A percentile compares a stretch with the other conserved stretches of the same genome.
phyloP scores from a whole-genome alignment of 1,140 invertebrate genomes.

The Cherax quadricarinatus region DNA sequence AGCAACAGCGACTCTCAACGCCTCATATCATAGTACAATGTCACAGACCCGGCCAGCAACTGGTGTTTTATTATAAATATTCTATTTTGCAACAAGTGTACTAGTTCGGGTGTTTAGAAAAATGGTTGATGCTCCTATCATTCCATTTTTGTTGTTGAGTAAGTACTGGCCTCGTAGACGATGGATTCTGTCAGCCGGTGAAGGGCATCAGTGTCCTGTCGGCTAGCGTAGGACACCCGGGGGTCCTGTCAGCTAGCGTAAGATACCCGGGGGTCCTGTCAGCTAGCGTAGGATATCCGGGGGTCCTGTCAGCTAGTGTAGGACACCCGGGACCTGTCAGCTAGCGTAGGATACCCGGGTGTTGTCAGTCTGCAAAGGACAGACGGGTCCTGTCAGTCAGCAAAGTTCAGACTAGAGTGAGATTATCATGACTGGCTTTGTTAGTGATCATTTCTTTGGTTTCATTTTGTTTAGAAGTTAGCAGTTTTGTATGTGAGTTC shows the following conservation, averaged over 20 bases:
- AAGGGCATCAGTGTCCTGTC: background rate
- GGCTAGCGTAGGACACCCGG: no score
- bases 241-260: no score
- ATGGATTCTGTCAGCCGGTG: background rate
- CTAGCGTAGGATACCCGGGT: no score
- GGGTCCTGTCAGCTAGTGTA: no score
- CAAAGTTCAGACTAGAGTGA: background rate
- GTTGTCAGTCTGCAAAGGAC: no score
- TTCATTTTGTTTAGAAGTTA: background rate
- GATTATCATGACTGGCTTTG: conserved; percentile 46
- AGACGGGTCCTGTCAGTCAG: background rate
- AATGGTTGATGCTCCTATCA: conserved; percentile 17
- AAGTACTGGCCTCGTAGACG: background rate
- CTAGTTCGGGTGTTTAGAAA: background rate
- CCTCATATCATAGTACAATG: background rate
- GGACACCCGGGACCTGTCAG: no score
- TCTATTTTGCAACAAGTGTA: background rate
- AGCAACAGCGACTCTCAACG: background rate
- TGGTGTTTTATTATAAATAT: background rate
- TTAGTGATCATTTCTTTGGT: conserved; percentile 11
- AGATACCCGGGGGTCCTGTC: no score
- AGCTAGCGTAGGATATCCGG: no score
- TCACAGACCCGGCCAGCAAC: background rate
- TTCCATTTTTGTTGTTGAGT: background rate
- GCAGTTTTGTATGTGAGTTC: conserved; percentile 12